Conservation (phyloP, 2,797 vertebrate genomes). For the Spheniscus humboldti region DNA sequence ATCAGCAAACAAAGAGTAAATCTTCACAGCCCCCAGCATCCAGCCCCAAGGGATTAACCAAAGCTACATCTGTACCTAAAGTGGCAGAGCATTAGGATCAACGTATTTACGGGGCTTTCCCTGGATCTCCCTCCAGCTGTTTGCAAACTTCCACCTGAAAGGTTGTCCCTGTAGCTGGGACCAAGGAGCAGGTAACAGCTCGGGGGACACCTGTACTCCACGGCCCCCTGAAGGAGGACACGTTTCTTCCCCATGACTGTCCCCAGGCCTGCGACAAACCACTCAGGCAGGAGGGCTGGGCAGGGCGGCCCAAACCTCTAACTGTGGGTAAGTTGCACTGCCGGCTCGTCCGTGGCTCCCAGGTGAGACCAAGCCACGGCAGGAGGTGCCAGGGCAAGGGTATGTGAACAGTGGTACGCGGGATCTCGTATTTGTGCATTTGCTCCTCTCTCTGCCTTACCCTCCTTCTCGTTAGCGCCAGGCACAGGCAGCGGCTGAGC, state of each 20-base stretch:
- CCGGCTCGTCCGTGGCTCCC: background rate
- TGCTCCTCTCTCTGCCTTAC: background rate
- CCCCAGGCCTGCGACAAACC: background rate
- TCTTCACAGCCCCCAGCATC: background rate
- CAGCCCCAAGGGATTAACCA: background rate
- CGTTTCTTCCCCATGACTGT: fast-evolving
- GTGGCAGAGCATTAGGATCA: background rate
- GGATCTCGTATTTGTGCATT: background rate
- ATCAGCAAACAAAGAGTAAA: background rate
- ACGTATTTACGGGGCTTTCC: fast-evolving
- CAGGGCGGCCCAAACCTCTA: background rate
- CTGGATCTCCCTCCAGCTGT: background rate
- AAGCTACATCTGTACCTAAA: background rate
- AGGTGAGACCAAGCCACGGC: background rate
- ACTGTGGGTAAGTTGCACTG: background rate
- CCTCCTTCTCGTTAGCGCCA: fast-evolving
- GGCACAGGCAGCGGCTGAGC: background rate
- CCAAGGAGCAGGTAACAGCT: background rate
- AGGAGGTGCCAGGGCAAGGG: background rate
- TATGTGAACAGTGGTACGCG: fast-evolving
- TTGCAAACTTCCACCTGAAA: background rate
- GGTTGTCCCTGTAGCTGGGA: background rate
- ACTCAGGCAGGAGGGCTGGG: background rate
- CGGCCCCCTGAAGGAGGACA: background rate
- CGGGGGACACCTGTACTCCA: background rate